Base-by-base conservation (phyloP, 2,888 invertebrate genomes). In the Campopleginae sp. region DNA sequence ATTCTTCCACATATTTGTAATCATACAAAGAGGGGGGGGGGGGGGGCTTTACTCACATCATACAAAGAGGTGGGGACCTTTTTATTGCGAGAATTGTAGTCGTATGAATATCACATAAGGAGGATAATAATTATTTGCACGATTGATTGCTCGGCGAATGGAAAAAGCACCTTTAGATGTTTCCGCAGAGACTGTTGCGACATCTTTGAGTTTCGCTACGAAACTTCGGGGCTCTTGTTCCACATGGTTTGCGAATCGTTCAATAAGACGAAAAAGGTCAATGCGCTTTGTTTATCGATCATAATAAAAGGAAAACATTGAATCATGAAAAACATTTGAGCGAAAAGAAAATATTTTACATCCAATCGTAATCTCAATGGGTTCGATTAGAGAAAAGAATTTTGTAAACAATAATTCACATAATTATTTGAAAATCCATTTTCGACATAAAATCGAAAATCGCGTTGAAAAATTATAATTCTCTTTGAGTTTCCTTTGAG, bases 151-250 rank as follows among this genome's bases (percentile, higher is more conserved):
- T 17, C 6, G 7, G 10, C 19, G n/a, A 58, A 38, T 19, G 19
- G 7, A 54, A 54, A 54, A 72, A 71, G 23, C 23, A 31, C 2
- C 6, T 23, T 3, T 8, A 23, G 27, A 44, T 17, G 70, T 54
- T 77, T 80, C 44, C 27, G 19, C 72, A 61, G 76, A 71, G 38
- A 10, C 68, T 77, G 77, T 74, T 48, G 77, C 80, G 84, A 74
- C 84, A 81, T 84, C 80, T 84, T n/a, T 63, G 33, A 58, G 58
- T 51, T 8, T 54, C 71, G 75, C 27, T 42, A 23, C 75, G 75
- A 80, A 68, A 42, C 61, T 46, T 12, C 10, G 54, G 23, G 44
- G 5, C 72, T 38, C 31, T 17, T 27, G 4, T 17, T 66, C 7
- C 72, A 14, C 65, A 51, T 12, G 10, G 5, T 77, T 48, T 27